These are phyloP conservation scores for Ditylenchus dipsaci DNA, from an alignment of 1,140 invertebrate species.

Conservation along the genomic window DNA sequence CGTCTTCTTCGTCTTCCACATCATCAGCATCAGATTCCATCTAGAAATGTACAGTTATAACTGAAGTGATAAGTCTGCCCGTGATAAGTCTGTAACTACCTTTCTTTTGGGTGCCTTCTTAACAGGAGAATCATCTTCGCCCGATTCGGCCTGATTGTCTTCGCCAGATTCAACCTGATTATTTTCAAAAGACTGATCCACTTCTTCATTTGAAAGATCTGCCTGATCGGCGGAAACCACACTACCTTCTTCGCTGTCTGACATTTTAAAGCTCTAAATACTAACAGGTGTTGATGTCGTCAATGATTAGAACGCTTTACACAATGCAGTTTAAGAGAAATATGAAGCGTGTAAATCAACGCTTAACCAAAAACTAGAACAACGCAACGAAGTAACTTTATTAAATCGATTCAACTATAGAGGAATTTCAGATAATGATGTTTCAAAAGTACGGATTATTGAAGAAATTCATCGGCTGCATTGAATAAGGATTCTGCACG, in stretches of 20 bases:
- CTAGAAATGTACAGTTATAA: neutral
- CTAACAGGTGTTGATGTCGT: too few relatives aligned
- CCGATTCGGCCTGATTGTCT: neutral
- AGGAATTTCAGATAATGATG: too few relatives aligned
- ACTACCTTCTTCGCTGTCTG: slow-evolving; percentile 13
- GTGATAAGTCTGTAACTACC: neutral
- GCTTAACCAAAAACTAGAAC: too few relatives aligned
- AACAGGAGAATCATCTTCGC: neutral
- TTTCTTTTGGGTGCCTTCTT: too few relatives aligned
- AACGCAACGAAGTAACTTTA: too few relatives aligned
- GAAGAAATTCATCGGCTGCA: slow-evolving; percentile 1
- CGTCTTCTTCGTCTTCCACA: slow-evolving; percentile 31
- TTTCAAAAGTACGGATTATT: neutral
- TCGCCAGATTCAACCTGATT: neutral
- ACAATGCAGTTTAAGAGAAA: too few relatives aligned
- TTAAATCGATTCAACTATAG: too few relatives aligned
- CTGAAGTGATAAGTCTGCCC: neutral
- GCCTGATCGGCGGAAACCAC: slow-evolving; percentile 7
- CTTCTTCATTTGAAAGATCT: neutral
- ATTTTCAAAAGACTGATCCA: neutral
- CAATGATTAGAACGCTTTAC: too few relatives aligned
- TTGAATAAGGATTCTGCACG: neutral
- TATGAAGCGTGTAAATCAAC: too few relatives aligned
- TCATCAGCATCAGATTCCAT: slow-evolving; percentile 34
- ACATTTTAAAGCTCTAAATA: slow-evolving; percentile 8